Evolutionary conservation across 2,888 invertebrate genomes (phyloP).

Genomic region (Dolichomitus sp.): DNA sequence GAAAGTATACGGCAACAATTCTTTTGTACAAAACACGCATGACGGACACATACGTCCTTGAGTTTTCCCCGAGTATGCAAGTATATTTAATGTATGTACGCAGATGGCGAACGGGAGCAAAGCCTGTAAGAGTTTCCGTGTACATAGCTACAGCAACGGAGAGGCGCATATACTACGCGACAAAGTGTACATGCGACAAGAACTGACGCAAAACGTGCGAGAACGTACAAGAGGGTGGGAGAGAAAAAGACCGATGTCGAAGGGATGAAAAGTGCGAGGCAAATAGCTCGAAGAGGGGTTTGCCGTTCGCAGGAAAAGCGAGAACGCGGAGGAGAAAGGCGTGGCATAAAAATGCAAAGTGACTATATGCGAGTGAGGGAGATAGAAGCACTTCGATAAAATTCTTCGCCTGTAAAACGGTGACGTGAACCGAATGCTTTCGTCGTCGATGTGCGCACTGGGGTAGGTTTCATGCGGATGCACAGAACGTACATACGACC

Average conservation of each 20-base stretch:
- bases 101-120: conserved; percentile 21
- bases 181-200: conserved; percentile 38
- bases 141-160: conserved; percentile 8
- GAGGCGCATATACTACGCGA: conserved; percentile 1
- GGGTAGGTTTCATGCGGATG: conserved; percentile 60
- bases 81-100: conserved; percentile 23
- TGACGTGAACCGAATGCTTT: conserved; percentile 84
- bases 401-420: conserved; percentile 83
- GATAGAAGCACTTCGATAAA: conserved; percentile 80
- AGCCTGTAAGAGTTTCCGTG: conserved; percentile 6
- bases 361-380: conserved; percentile 56
- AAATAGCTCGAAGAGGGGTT: conserved; percentile 5
- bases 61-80: not conserved
- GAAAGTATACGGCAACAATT: conserved; percentile 23
- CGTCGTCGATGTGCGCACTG: conserved; percentile 57
- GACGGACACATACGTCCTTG: conserved; percentile 14
- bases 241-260: conserved; percentile 6
- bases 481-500: conserved; percentile 33
- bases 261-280: conserved; percentile 21
- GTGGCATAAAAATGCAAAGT: conserved; percentile 82
- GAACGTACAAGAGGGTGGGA: conserved; percentile 10
- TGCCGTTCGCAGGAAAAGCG: conserved; percentile 38
- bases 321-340: conserved; percentile 70
- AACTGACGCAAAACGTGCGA: conserved; percentile 51
- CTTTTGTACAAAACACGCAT: conserved; percentile 10